These are phyloP conservation scores for Hoplodrina ambigua DNA, from an alignment of 2,888 invertebrate genomes.

Conservation along the genomic window DNA sequence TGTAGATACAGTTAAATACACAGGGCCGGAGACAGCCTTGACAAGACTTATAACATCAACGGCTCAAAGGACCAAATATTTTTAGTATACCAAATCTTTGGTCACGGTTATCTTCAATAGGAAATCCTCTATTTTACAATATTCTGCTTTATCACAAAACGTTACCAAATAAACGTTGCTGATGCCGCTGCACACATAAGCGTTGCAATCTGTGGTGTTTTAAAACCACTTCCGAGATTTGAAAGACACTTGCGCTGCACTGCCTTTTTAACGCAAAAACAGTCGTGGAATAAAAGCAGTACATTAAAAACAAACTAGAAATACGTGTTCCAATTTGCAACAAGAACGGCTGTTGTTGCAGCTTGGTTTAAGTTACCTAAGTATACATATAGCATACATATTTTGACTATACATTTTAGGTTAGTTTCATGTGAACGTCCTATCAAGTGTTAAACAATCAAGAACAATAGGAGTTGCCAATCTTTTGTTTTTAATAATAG, in stretches of 20 bases:
- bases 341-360: neutral
- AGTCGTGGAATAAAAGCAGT: slow-evolving; percentile 20
- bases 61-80: neutral
- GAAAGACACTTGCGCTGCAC: slow-evolving; percentile 15
- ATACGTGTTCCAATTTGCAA: slow-evolving; percentile 22
- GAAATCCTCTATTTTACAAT: slow-evolving; percentile 2
- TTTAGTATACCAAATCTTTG: neutral
- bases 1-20: neutral
- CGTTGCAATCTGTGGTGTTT: slow-evolving; percentile 30
- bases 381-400: neutral
- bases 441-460: neutral
- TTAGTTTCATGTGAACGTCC: neutral
- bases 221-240: slow-evolving; percentile 42
- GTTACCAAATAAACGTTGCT: slow-evolving; percentile 18
- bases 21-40: neutral
- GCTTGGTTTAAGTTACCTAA: neutral
- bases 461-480: neutral
- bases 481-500: slow-evolving; percentile 10
- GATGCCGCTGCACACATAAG: slow-evolving; percentile 13
- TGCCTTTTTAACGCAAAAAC: slow-evolving; percentile 30
- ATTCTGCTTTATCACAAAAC: slow-evolving; percentile 10
- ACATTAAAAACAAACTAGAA: slow-evolving; percentile 14
- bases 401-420: neutral
- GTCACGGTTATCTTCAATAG: neutral
- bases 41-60: neutral